Evolutionary conservation across 1,140 invertebrate species (phyloP).

Genomic region (Papilio machaon): DNA sequence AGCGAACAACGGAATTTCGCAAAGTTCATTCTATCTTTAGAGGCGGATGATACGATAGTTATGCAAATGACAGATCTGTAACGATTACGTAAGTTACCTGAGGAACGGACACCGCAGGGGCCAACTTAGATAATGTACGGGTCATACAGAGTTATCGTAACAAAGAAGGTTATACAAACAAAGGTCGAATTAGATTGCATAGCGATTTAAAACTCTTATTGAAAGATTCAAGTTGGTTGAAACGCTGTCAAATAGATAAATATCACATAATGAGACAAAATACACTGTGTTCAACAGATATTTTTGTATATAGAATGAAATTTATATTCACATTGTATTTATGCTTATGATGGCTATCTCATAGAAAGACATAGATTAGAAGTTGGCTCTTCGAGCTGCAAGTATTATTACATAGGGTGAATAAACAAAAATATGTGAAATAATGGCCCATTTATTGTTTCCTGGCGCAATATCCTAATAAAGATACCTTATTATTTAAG

Average conservation of each 20-base stretch:
- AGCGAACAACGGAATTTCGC: slow-evolving; percentile 1
- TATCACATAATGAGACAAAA: slow-evolving; percentile 13
- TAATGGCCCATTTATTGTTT: neutral
- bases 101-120: neutral
- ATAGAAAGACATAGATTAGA: neutral
- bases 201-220: neutral
- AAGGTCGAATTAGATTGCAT: slow-evolving; percentile 10
- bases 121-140: slow-evolving; percentile 11
- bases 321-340: neutral
- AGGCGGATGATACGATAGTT: slow-evolving; percentile 2
- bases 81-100: slow-evolving; percentile 35
- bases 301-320: neutral
- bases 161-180: slow-evolving; percentile 17
- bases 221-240: neutral
- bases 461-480: neutral
- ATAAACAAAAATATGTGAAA: no score
- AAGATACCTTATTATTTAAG: no score
- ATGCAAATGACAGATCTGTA: slow-evolving; percentile 41
- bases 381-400: no score
- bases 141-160: neutral
- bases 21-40: slow-evolving; percentile 11
- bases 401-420: no score
- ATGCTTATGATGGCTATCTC: neutral
- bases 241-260: slow-evolving; percentile 13
- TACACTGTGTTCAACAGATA: neutral